Percentiles rank a stretch among this genome's conserved stretches.
phyloP scores from a whole-genome alignment of 2,888 invertebrate species.

The Dryocosmus kuriphilus region DNA sequence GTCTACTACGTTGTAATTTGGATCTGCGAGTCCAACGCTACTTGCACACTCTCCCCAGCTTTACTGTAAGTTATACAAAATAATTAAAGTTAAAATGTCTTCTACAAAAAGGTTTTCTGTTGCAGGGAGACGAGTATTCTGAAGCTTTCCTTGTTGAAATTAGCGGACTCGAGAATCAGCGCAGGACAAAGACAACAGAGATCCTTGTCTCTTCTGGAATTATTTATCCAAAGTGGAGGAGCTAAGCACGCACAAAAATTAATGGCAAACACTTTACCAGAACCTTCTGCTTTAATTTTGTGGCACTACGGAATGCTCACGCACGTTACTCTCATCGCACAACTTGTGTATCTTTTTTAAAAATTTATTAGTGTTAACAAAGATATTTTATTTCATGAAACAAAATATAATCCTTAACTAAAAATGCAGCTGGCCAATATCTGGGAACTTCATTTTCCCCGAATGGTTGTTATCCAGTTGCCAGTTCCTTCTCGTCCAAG shows the following conservation, averaged over 20 bases:
- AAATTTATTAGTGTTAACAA: not conserved
- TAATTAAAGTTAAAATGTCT: slow-evolving; percentile 34
- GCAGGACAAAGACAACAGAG: slow-evolving; percentile 70
- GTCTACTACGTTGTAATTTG: slow-evolving; percentile 90
- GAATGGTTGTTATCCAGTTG: slow-evolving; percentile 91
- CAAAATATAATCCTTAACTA: slow-evolving; percentile 32
- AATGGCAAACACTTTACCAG: slow-evolving; percentile 79
- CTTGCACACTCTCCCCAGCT: slow-evolving; percentile 78
- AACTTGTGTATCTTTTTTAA: slow-evolving; percentile 85
- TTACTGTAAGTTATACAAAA: slow-evolving; percentile 78
- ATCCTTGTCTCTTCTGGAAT: slow-evolving; percentile 81
- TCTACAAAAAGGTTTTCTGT: slow-evolving; percentile 52
- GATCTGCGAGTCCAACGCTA: slow-evolving; percentile 85
- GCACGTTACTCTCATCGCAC: slow-evolving; percentile 83
- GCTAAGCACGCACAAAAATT: slow-evolving; percentile 81
- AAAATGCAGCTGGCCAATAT: slow-evolving; percentile 90
- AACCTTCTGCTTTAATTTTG: slow-evolving; percentile 78
- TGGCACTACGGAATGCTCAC: slow-evolving; percentile 86
- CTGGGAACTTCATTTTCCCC: slow-evolving; percentile 88
- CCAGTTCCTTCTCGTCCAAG: slow-evolving; percentile 89
- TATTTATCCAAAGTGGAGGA: slow-evolving; percentile 84
- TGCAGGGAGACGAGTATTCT: slow-evolving; percentile 81
- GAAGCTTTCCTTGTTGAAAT: slow-evolving; percentile 82
- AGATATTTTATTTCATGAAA: too few relatives aligned
- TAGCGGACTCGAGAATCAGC: slow-evolving; percentile 77